phyloP scores from a whole-genome alignment of 2,888 invertebrate genomes.

The Plemyria rubiginata region DNA sequence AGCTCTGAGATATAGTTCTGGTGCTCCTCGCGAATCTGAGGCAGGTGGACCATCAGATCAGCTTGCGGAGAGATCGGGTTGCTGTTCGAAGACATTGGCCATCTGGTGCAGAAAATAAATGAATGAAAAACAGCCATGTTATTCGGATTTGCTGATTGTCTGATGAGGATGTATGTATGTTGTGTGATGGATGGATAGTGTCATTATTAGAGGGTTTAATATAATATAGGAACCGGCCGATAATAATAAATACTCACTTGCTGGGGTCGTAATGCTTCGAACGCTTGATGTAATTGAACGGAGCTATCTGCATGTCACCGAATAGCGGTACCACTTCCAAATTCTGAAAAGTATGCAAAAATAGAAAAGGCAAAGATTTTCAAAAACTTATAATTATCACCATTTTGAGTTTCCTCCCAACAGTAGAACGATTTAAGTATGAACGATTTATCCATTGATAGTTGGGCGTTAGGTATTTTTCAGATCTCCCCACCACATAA shows the following conservation, averaged over 20 bases:
- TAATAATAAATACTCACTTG: conserved; percentile 78
- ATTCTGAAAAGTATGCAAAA: conserved; percentile 80
- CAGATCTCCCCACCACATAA: too few species aligned
- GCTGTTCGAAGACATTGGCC: conserved; percentile 94
- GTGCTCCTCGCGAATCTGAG: conserved; percentile 97
- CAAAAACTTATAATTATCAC: not conserved
- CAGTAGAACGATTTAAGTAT: too few species aligned
- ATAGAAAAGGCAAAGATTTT: not conserved
- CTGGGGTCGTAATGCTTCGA: conserved; percentile 96
- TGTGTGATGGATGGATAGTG: too few species aligned
- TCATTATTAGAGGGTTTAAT: not conserved
- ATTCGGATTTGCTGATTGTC: too few species aligned
- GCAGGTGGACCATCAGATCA: conserved; percentile 97
- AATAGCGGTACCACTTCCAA: conserved; percentile 98
- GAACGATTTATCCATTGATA: too few species aligned
- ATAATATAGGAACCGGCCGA: not conserved
- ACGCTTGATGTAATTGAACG: conserved; percentile 98
- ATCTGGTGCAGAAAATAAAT: conserved; percentile 72
- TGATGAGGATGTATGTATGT: too few species aligned
- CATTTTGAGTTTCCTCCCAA: not conserved
- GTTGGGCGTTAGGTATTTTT: too few species aligned
- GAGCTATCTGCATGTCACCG: conserved; percentile 99
- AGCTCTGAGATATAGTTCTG: conserved; percentile 98
- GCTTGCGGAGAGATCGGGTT: conserved; percentile 95
- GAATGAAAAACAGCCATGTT: not conserved